Evolutionary conservation across 2,888 invertebrate species (phyloP), one percentile per base, ranked within the genome.

Genomic region (Athrips mouffetella): DNA sequence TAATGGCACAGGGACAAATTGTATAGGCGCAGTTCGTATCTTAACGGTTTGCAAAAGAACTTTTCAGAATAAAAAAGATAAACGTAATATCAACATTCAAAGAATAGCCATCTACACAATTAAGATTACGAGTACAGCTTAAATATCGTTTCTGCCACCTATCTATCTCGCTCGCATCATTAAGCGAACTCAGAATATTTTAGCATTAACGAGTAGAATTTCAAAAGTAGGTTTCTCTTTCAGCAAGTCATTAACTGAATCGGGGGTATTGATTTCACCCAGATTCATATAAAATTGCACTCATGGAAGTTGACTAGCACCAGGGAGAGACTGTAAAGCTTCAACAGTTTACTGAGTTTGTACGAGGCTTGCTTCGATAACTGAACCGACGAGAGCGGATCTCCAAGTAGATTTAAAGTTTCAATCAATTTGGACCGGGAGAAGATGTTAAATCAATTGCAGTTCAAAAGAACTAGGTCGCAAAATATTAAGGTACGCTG

Each of bases 401-500:
- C 50, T 29, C 23, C 37, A 41, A 51, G 44, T 54, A 46, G 41
- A 54, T 49, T 53, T 51, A 41, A 54, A 51, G 45, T 49, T 49
- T 45, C 47, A 49, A 51, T 41, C 21, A 37, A 31, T 37, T 37
- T 37, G 11, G 0, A 18, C 21, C n/a, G 37, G 18, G 20, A 35
- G 35, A 37, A 37, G 37, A 37, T 37, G 37, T 37, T 37, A 37
- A 37, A 21, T 20, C 37, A 37, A n/a, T 37, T 37, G n/a, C n/a
- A n/a, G n/a, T n/a, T 37, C 20, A 21, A n/a, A 2, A 21, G 16
- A 37, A 48, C 27, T 48, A 39, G 39, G 33, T 33, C 33, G 27
- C 41, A 31, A 31, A 48, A 48, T 25, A 45, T 35, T 21, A 2
- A 33, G 21, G 13, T 25, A 25, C 16, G 33, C 10, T 16, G 31